Evolutionary conservation across 2,888 invertebrate genomes (phyloP).

Genomic region (Lasioglossum zephyrum): DNA sequence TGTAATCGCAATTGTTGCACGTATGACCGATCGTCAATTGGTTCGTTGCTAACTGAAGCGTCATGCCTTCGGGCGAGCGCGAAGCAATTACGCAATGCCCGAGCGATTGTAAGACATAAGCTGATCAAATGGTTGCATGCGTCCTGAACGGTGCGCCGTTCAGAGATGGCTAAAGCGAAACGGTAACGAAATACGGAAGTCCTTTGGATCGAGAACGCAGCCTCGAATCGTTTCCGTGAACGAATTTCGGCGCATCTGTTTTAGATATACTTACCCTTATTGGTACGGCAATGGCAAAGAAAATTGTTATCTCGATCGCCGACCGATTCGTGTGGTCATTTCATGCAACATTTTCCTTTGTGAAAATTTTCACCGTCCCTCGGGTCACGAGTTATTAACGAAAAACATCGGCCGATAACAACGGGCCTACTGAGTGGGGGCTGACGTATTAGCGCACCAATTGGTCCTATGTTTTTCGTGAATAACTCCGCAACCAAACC

Average conservation of each 20-base stretch:
- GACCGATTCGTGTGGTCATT: too few species aligned
- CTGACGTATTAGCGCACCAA: too few species aligned
- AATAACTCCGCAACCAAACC: too few species aligned
- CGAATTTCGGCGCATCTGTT: not conserved
- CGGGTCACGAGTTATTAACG: too few species aligned
- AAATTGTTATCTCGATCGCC: too few species aligned
- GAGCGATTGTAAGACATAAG: constrained; percentile 62
- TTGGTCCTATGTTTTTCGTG: too few species aligned
- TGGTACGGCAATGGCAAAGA: too few species aligned
- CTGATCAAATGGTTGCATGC: constrained; percentile 56
- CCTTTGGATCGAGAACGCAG: not conserved
- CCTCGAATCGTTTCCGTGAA: not conserved
- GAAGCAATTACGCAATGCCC: constrained; percentile 60
- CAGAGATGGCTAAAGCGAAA: constrained; percentile 25
- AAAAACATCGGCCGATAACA: too few species aligned
- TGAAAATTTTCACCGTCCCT: too few species aligned
- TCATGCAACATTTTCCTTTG: too few species aligned
- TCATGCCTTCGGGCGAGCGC: constrained; percentile 56
- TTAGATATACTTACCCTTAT: not conserved
- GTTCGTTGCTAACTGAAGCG: constrained; percentile 58
- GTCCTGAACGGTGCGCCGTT: constrained; percentile 11
- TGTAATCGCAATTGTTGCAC: constrained; percentile 64
- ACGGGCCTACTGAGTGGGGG: too few species aligned
- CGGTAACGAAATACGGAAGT: constrained; percentile 24
- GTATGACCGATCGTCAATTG: constrained; percentile 66